Evolutionary conservation across 2,888 invertebrate species (phyloP), one percentile per base, ranked within the genome.

Genomic region (Acleris emargana): DNA sequence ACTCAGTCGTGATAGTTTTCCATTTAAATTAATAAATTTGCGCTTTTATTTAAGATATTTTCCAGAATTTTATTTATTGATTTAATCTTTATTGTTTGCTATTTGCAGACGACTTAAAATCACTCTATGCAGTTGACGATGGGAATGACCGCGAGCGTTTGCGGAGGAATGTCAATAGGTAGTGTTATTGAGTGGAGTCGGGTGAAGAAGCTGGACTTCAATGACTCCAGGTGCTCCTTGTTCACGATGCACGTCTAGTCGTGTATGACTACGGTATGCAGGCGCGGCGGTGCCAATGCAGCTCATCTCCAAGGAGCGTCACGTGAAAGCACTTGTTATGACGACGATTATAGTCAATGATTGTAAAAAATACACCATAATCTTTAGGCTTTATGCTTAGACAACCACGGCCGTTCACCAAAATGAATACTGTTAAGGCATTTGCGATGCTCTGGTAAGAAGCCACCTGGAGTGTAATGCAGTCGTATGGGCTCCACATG

Each of bases 401-500:
- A 4, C 20, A 17, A 42, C 32, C 47, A 5, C 18, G 32, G 16
- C 9, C n/a, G 13, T 69, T 66, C 17, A 61, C 61, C 2, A 63
- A 67, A 17, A 18, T 63, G 3, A 45, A 22, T 6, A 55, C 66
- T 11, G 28, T 68, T 20, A 53, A 38, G 18, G 61, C 58, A 45
- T 43, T 57, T 67, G 67, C 45, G 51, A 63, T n/a, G 64, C 66
- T 17, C 17, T 69, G 16, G 69, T 69, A 1, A 64, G 45, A 60
- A 67, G 66, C 50, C 55, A 60, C 13, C 38, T 69, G 32, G 69
- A 69, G 58, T 50, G 32, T 47, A 60, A 64, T 58, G 57, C 67
- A 11, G 61, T 58, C 20, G 42, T 70, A 18, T 70, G 68, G 68
- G 28, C 58, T 25, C 68, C 70, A n/a, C 49, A 50, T 52, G 68